Evolutionary conservation across 2,113 vertebrate genomes (phyloP).

Genomic region (Aythya baeri): DNA sequence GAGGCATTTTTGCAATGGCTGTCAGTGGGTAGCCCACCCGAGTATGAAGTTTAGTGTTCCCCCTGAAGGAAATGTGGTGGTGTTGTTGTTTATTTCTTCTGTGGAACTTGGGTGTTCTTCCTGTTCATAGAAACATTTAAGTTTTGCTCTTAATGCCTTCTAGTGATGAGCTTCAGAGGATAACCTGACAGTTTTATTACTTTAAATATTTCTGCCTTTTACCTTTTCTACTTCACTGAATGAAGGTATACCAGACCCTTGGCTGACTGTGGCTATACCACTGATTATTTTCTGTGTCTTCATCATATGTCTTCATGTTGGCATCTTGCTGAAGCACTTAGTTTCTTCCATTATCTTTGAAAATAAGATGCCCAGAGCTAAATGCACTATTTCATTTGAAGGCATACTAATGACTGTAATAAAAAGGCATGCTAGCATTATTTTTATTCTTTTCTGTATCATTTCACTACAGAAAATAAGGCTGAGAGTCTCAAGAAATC

Average conservation of each 20-base stretch:
- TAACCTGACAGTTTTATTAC: neutral
- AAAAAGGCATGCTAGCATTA: neutral
- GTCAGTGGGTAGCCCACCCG: neutral
- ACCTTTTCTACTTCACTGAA: neutral
- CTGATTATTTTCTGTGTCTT: neutral
- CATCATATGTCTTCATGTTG: neutral
- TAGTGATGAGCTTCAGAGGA: neutral
- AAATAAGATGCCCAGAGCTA: neutral
- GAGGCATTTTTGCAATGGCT: neutral
- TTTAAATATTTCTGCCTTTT: neutral
- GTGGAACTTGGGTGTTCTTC: neutral
- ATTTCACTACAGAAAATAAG: neutral
- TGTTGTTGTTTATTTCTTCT: neutral
- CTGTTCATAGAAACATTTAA: neutral
- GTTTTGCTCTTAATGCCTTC: neutral
- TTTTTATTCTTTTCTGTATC: neutral
- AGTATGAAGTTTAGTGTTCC: neutral
- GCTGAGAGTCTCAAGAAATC: neutral
- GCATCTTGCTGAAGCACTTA: neutral
- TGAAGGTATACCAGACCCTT: neutral
- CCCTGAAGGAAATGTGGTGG: neutral
- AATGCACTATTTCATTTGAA: neutral
- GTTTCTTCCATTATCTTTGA: neutral
- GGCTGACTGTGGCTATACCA: neutral
- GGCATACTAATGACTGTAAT: neutral